Percentiles rank a stretch among this genome's conserved stretches.
These are phyloP conservation scores for Apostichopus californicus DNA, from an alignment of 35 echinoderm and acorn worm species.

Conservation along the genomic window DNA sequence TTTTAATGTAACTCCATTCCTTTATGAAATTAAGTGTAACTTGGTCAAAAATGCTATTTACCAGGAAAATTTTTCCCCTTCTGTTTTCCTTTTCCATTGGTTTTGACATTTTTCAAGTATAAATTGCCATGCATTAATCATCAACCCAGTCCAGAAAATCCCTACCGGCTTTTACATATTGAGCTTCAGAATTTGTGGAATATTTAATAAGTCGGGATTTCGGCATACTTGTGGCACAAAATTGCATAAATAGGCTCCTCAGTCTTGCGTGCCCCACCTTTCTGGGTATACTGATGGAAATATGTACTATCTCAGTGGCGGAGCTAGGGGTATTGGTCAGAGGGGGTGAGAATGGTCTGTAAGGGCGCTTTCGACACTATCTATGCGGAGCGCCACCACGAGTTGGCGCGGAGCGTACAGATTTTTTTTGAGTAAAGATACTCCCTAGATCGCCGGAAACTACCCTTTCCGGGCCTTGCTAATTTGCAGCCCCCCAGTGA, in stretches of 20 bases:
- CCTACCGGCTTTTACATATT: neutral
- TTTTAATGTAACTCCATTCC: no score
- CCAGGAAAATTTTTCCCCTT: neutral
- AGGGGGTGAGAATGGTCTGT: no score
- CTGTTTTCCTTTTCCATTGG: neutral
- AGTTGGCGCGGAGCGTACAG: no score
- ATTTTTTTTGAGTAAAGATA: no score
- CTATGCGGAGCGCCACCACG: no score
- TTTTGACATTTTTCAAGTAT: neutral
- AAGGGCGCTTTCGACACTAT: no score
- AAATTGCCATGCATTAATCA: neutral
- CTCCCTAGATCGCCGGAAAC: no score
- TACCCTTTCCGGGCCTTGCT: no score
- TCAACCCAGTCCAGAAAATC: conserved; percentile 27
- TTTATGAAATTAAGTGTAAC: no score
- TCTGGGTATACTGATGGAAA: conserved; percentile 40
- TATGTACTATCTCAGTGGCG: neutral
- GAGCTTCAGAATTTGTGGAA: neutral
- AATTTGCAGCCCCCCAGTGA: no score
- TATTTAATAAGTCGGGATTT: neutral
- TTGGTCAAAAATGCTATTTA: neutral
- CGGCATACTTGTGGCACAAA: neutral
- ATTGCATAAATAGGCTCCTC: conserved; percentile 37
- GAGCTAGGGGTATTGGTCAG: no score
- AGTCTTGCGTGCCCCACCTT: neutral